Percentiles rank a stretch among this genome's conserved stretches.
Evolutionary conservation across 2,113 vertebrate species (phyloP).

Genomic region (Pipra filicauda): DNA sequence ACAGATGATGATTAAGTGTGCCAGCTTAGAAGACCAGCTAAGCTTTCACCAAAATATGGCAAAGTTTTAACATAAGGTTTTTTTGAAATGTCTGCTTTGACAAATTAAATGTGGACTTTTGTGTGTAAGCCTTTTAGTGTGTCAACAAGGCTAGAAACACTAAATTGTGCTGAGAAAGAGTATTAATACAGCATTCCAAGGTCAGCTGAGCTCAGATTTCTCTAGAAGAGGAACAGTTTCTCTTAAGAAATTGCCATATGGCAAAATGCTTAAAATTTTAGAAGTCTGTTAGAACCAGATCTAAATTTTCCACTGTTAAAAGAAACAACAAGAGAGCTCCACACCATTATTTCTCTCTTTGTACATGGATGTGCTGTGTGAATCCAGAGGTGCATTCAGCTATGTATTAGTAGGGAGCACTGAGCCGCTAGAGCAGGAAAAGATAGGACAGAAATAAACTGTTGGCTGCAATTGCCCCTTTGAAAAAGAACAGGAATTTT

Average conservation of each 20-base stretch:
- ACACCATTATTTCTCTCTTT: neutral
- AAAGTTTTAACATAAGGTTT: neutral
- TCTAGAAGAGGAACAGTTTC: neutral
- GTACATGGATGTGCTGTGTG: neutral
- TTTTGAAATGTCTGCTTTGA: neutral
- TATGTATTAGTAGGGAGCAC: neutral
- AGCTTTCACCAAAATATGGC: neutral
- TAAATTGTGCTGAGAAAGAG: neutral
- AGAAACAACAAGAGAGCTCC: neutral
- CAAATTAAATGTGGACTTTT: neutral
- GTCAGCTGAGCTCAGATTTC: neutral
- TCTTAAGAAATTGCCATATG: neutral
- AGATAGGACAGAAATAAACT: constrained; percentile 3
- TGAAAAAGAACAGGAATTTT: constrained; percentile 27
- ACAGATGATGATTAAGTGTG: neutral
- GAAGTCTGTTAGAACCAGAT: neutral
- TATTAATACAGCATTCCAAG: neutral
- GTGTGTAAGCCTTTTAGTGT: neutral
- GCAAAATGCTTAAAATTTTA: neutral
- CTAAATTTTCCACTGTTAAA: neutral
- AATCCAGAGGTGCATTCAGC: constrained; percentile 16
- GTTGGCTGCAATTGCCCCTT: neutral
- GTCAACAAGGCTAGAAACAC: neutral
- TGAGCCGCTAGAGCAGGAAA: constrained; percentile 9
- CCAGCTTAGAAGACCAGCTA: neutral